Conservation (phyloP, 2,797 vertebrate species). For the Sebastes iracundus region DNA sequence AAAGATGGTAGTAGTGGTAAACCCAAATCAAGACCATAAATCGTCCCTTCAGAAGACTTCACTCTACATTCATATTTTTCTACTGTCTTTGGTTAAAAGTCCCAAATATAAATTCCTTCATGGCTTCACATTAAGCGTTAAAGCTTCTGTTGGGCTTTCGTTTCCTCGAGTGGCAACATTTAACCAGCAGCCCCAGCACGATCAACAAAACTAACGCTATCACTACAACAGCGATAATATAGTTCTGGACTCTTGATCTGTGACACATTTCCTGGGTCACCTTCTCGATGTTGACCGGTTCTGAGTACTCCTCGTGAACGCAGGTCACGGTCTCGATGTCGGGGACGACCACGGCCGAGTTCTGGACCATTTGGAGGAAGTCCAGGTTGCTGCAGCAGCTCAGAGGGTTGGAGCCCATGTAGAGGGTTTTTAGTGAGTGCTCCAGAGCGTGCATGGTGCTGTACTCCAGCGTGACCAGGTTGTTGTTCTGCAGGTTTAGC, state of each 20-base stretch:
- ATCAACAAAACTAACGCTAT: conserved; percentile 66
- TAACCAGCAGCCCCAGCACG: conserved; percentile 65
- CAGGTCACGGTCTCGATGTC: conserved; percentile 86
- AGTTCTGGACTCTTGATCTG: conserved; percentile 70
- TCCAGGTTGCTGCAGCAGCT: conserved; percentile 90
- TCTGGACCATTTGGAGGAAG: conserved; percentile 86
- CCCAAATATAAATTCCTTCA: not conserved
- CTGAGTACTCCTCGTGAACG: conserved; percentile 72
- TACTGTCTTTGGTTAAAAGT: not conserved
- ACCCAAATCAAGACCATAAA: not conserved
- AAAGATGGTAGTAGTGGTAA: not conserved
- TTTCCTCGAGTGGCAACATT: conserved; percentile 66
- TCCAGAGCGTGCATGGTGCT: conserved; percentile 85
- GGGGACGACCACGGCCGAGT: conserved; percentile 82
- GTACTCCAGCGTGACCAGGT: conserved; percentile 86
- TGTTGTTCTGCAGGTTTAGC: conserved; percentile 92
- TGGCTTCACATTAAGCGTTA: conserved; percentile 63
- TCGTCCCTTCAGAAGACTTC: not conserved
- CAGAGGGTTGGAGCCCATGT: conserved; percentile 91
- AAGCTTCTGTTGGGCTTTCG: conserved; percentile 67
- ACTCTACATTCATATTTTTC: conserved; percentile 22
- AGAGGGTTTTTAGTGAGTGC: conserved; percentile 88
- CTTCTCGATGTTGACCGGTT: conserved; percentile 80
- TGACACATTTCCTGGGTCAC: conserved; percentile 88
- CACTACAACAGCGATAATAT: conserved; percentile 76